Evolutionary conservation across 2,797 vertebrate species (phyloP), one percentile per base, ranked within the genome.

Genomic region (Enteromius radiatus): DNA sequence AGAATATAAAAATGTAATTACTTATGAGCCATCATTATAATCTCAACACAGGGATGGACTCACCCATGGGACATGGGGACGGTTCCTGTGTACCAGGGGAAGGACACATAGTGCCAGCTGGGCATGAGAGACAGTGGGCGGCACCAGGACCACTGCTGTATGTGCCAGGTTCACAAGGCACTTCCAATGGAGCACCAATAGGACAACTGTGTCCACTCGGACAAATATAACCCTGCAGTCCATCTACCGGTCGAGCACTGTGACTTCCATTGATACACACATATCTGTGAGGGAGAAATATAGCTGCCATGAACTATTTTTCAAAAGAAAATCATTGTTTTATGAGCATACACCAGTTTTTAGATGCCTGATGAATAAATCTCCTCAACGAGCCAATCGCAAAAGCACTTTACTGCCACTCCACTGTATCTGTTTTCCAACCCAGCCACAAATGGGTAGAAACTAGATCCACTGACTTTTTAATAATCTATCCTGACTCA

Each of bases 151-250:
- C 64, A 1, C 93, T 94, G 81, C 93, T 97, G 90, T 96, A 98
- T 4, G 93, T 96, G 61, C 97, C 97, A 43, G 97, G 95, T 85
- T 95, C 91, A 78, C 97, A 99, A 38, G 97, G 95, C 63, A 96
- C 49, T 76, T 96, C 95, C 0, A 86, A 71, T 64, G 84, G 89
- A 4, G 94, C 91, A 84, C 97, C 97, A 11, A 88, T 82, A 0
- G 96, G 95, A 89, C 97, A 99, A 89, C 84, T 90, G 89, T 96
- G 94, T 69, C 97, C 96, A 0, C 89, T 89, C 1, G 96, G 96
- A 84, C 97, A 98, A 12, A 90, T 86, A 88, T 98, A 97, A 4
- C 97, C 96, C 14, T 91, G 92, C 85, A 88, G 88, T 28, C 92
- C 94, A 76, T 97, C 93, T 0, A 89, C 90, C 0, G 97, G 97